Evolutionary conservation across 2,797 vertebrate genomes (phyloP).

Genomic region (Microctenopoma lineatum): DNA sequence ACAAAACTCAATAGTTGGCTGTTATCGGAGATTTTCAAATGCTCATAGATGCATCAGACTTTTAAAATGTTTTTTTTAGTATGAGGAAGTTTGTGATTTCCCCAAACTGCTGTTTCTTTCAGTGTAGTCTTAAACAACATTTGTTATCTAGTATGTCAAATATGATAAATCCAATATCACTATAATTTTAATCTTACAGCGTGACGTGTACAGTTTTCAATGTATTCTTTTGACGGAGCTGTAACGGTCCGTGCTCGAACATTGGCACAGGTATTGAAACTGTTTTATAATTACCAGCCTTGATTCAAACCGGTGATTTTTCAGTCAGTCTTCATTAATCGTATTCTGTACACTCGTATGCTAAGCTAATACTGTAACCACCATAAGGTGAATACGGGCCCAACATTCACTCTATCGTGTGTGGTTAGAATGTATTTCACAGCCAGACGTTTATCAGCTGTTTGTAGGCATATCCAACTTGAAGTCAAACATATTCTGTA

Average conservation of each 20-base stretch:
- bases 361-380: constrained; percentile 9
- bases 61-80: too few species aligned
- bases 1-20: background rate
- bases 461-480: constrained; percentile 71
- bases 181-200: too few species aligned
- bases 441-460: constrained; percentile 68
- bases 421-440: constrained; percentile 51
- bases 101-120: background rate
- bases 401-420: constrained; percentile 31
- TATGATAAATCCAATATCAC: too few species aligned
- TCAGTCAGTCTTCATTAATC: constrained; percentile 6
- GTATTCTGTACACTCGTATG: background rate
- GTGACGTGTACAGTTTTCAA: too few species aligned
- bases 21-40: background rate
- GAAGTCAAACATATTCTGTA: constrained; percentile 79
- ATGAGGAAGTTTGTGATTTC: too few species aligned
- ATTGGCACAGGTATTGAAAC: background rate
- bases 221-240: too few species aligned
- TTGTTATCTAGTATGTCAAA: too few species aligned
- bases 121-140: background rate
- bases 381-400: constrained; percentile 9
- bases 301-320: background rate
- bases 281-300: background rate
- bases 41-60: too few species aligned
- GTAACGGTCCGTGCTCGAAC: background rate